Percentiles rank a stretch among this genome's conserved stretches.
Conservation (phyloP, 2,888 invertebrate genomes). For the Pandemis cinnamomeana region DNA sequence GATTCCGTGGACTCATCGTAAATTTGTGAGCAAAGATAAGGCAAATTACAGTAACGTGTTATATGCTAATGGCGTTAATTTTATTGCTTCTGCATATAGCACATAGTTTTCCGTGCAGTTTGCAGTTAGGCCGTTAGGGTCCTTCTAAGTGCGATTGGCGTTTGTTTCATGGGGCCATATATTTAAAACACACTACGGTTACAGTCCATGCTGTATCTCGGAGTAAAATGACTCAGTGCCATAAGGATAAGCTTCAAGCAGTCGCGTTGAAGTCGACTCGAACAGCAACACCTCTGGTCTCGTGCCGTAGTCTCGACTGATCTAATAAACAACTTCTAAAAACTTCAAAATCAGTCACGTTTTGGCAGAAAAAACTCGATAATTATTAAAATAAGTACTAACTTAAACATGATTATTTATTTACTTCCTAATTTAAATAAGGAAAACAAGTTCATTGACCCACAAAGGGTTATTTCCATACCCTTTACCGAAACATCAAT, state of each 20-base stretch:
- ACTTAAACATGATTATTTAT: background rate
- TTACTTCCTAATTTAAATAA: background rate
- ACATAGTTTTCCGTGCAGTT: background rate
- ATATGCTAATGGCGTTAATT: constrained; percentile 41
- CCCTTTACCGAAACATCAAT: constrained; percentile 23
- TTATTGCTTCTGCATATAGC: constrained; percentile 29
- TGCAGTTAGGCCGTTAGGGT: background rate
- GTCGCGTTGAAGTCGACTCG: too few relatives aligned
- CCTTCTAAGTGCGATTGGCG: background rate
- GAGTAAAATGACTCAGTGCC: too few relatives aligned
- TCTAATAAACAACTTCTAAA: too few relatives aligned
- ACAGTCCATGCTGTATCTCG: too few relatives aligned
- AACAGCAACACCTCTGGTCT: too few relatives aligned
- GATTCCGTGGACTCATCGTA: constrained; percentile 25
- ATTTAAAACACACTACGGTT: too few relatives aligned
- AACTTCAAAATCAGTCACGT: too few relatives aligned
- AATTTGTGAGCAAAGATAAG: constrained; percentile 36
- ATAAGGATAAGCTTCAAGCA: too few relatives aligned
- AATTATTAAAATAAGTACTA: background rate
- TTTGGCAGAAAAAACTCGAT: too few relatives aligned
- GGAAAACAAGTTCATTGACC: background rate
- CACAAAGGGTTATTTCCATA: background rate
- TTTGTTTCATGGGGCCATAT: background rate
- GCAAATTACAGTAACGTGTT: constrained; percentile 30
- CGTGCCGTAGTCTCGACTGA: too few relatives aligned